Percentiles rank a stretch among this genome's conserved stretches.
Conservation (phyloP, 1,140 invertebrate species). For the Conopomorpha cramerella region DNA sequence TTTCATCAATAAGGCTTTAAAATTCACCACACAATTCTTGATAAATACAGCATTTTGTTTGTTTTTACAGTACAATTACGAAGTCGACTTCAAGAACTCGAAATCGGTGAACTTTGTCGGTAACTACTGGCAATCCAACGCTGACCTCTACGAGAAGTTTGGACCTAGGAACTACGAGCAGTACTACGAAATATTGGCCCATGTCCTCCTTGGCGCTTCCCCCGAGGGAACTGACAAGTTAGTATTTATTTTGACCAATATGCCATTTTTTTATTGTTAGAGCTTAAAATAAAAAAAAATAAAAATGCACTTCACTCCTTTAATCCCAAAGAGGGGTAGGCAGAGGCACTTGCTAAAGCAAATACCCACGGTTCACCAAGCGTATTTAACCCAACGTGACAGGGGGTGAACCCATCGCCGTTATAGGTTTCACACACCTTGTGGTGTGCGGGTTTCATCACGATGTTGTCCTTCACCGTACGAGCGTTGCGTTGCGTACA, state of each 20-base stretch:
- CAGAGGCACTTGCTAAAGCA: too few species aligned
- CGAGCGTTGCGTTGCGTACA: too few species aligned
- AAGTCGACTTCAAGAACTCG: conserved; percentile 37
- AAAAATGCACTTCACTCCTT: too few species aligned
- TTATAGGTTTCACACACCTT: too few species aligned
- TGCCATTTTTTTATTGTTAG: too few species aligned
- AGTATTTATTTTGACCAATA: conserved; percentile 1
- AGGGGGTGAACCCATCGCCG: too few species aligned
- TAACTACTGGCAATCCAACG: conserved; percentile 10
- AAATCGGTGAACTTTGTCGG: conserved; percentile 17
- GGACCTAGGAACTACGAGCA: conserved; percentile 2
- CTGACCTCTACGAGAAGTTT: conserved; percentile 5
- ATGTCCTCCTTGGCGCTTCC: conserved; percentile 6
- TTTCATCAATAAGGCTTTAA: conserved; percentile 1
- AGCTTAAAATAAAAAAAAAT: too few species aligned
- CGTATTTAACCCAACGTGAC: too few species aligned
- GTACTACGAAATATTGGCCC: conserved; percentile 10
- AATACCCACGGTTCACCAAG: too few species aligned
- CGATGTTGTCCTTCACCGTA: too few species aligned
- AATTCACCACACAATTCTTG: neutral
- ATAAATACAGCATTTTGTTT: conserved; percentile 2
- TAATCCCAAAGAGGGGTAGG: too few species aligned
- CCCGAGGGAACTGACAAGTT: conserved; percentile 8
- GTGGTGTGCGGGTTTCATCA: too few species aligned
- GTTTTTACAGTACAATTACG: conserved; percentile 28